These are phyloP conservation scores for Cololabis saira DNA, from an alignment of 2,113 vertebrate genomes.

Conservation along the genomic window DNA sequence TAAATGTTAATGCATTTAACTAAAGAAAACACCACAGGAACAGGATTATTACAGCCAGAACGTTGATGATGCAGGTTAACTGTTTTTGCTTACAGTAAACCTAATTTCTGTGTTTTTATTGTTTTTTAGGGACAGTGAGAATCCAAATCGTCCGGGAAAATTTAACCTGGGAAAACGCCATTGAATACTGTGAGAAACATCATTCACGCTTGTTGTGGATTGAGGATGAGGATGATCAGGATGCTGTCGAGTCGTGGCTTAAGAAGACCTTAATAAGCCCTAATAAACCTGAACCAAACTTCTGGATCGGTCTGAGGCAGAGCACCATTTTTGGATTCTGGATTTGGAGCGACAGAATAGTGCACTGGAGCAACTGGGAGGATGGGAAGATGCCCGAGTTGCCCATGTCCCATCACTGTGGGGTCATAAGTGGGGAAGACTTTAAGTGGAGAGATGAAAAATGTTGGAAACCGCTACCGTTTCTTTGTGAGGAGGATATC, in stretches of 20 bases:
- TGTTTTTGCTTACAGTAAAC: neutral
- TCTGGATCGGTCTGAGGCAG: slow-evolving; percentile 74
- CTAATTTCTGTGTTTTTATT: neutral
- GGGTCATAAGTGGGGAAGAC: neutral
- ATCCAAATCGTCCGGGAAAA: fast-evolving
- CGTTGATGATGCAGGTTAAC: neutral
- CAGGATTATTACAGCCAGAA: too few species aligned
- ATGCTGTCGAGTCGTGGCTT: neutral
- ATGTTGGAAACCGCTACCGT: neutral
- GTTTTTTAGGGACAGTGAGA: slow-evolving; percentile 40
- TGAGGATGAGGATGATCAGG: slow-evolving; percentile 6
- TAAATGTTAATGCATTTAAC: too few species aligned
- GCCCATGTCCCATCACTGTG: slow-evolving; percentile 49
- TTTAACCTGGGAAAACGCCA: slow-evolving; percentile 20
- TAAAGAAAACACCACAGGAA: too few species aligned
- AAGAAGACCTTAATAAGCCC: too few species aligned
- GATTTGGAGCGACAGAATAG: slow-evolving; percentile 60
- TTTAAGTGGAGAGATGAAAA: slow-evolving; percentile 50
- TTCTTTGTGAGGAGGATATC: slow-evolving; percentile 64
- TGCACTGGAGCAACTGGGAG: slow-evolving; percentile 52
- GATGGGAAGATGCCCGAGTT: neutral
- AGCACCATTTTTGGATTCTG: slow-evolving; percentile 73
- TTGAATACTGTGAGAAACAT: slow-evolving; percentile 15
- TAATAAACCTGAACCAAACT: neutral
- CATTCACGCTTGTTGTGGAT: slow-evolving; percentile 46